Conservation (phyloP, 1,140 invertebrate genomes). For the Brachionus paranguensis region DNA sequence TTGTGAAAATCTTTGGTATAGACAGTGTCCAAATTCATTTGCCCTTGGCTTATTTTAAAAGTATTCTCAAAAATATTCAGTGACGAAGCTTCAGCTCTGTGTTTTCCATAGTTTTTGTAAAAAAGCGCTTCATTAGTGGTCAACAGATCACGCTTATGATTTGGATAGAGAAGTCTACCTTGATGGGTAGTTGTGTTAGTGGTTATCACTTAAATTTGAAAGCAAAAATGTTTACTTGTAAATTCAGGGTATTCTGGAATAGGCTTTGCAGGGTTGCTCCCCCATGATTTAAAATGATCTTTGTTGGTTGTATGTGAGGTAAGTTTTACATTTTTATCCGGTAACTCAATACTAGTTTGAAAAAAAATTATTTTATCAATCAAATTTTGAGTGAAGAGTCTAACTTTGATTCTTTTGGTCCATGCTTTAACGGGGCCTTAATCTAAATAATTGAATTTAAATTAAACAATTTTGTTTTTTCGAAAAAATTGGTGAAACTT, state of each 20-base stretch:
- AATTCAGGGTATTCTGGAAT: constrained; percentile 33
- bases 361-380: background rate
- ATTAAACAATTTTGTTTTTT: background rate
- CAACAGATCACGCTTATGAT: background rate
- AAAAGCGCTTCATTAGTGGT: constrained; percentile 20
- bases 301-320: constrained; percentile 22
- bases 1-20: constrained; percentile 39
- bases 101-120: constrained; percentile 26
- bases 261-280: background rate
- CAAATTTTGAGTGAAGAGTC: background rate
- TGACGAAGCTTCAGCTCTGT: background rate
- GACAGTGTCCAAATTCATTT: constrained; percentile 36
- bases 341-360: background rate
- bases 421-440: background rate
- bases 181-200: background rate
- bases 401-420: constrained; percentile 23
- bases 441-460: background rate
- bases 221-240: background rate
- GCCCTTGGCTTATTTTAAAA: constrained; percentile 26
- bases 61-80: constrained; percentile 25
- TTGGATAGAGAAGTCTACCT: constrained; percentile 15
- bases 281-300: constrained; percentile 27
- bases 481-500: background rate
- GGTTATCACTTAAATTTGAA: too few relatives aligned
- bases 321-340: constrained; percentile 13